Percentiles rank a stretch among this genome's conserved stretches.
These are phyloP conservation scores for Drepana arcuata DNA, from an alignment of 1,140 invertebrate genomes.

Conservation along the genomic window DNA sequence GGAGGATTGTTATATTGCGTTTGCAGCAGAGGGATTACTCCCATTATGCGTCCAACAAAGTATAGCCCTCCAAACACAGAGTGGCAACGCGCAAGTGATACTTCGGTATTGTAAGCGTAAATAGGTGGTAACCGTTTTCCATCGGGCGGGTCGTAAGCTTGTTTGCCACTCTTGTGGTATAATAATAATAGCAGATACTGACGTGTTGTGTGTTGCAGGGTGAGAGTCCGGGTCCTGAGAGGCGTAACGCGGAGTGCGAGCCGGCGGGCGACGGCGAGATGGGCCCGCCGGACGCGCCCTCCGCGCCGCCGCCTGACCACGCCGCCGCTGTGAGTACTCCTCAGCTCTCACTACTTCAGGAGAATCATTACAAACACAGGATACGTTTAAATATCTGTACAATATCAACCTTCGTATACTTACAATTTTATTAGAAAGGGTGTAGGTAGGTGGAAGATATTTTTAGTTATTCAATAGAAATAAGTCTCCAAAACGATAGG, in stretches of 20 bases:
- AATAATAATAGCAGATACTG: not conserved
- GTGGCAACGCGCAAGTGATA: no score
- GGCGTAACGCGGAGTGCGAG: constrained; percentile 47
- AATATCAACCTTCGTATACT: not conserved
- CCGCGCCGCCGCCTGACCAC: constrained; percentile 26
- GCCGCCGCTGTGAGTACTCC: constrained; percentile 14
- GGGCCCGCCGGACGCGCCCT: constrained; percentile 26
- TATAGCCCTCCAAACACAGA: not conserved
- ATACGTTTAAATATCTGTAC: not conserved
- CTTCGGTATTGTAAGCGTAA: no score
- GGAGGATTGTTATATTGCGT: no score
- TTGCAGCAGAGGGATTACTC: no score
- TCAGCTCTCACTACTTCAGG: not conserved
- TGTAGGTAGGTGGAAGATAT: no score
- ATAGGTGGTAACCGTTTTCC: no score
- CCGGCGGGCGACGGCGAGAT: constrained; percentile 24
- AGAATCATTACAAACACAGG: not conserved
- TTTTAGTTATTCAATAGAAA: no score
- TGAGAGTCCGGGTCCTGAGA: constrained; percentile 49
- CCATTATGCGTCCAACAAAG: not conserved
- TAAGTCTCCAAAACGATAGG: no score
- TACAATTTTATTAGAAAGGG: no score
- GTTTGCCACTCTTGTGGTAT: not conserved
- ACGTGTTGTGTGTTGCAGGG: constrained; percentile 18
- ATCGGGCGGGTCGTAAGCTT: not conserved